Evolutionary conservation across 1,140 invertebrate species (phyloP), one percentile per base, ranked within the genome.

Genomic region (Tigriopus japonicus): DNA sequence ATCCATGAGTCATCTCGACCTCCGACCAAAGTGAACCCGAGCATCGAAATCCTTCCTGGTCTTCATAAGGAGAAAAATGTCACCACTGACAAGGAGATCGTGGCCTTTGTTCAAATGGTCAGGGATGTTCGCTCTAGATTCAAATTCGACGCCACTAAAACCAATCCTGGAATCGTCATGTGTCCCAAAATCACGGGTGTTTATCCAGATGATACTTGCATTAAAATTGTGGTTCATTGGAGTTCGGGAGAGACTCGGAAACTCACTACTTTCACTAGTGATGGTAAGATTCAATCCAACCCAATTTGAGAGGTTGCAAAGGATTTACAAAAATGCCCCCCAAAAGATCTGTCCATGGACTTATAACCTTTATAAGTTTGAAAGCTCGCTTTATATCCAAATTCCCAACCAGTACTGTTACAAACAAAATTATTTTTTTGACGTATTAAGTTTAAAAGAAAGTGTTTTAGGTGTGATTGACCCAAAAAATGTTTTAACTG

Each of bases 1-100:
- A 51, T 64, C 65, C 15, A 63, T 64, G 17, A 56, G 64, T 23
- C 66, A 63, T 10, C 64, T 63, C 0, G 52, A 63, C 17, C 24
- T 60, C 41, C 43, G 42, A 24, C 51, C 45, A 35, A 12, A 55
- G 15, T n/a, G 60, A 62, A 15, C 19, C 41, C 14, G 54, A 60
- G 17, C 19, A 55, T 10, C 13, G 15, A 59, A 12, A 15, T 56
- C 54, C 45, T 35, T 9, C 64, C 62, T 13, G 21, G 24, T 19
- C n/a, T 51, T 13, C 43, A 59, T 28, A 62, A 62, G 24, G 52
- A 62, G 59, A 58, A 56, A 56, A 59, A 60, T 13, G 40, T 58
- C 12, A 41, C 55, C 55, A 35, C 13, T 3, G 55, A 58, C 42
- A 41, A 42, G 14, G 55, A 58, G 40, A 15, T 58, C 13, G 17